Percentiles rank a stretch among this genome's conserved stretches.
Conservation (phyloP, 1,140 invertebrate genomes). For the Drosophila lini region DNA sequence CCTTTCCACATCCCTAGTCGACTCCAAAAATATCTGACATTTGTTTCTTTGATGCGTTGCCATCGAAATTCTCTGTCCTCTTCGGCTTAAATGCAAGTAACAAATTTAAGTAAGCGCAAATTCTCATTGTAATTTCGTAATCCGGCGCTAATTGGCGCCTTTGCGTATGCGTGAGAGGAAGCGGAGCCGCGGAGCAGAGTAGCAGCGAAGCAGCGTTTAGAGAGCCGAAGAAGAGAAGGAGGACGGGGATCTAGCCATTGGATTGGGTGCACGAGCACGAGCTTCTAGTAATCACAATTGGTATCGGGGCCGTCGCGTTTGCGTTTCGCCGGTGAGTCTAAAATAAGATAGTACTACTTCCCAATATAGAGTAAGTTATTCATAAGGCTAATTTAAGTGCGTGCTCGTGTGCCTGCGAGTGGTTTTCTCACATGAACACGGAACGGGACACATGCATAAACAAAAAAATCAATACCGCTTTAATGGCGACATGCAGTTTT, state of each 20-base stretch:
- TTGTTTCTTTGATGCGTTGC: conserved; percentile 58
- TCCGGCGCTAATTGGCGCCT: conserved; percentile 7
- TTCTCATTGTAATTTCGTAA: conserved; percentile 27
- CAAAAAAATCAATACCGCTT: conserved; percentile 47
- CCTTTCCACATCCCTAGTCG: too few relatives aligned
- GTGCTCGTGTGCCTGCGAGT: conserved; percentile 6
- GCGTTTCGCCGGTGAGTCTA: conserved; percentile 33
- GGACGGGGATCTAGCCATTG: conserved; percentile 13
- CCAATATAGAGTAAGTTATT: conserved; percentile 15
- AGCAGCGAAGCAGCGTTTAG: conserved; percentile 4
- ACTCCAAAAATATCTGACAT: conserved; percentile 5
- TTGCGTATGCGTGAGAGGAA: conserved; percentile 18
- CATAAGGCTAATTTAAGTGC: conserved; percentile 26
- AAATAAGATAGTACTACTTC: conserved; percentile 11
- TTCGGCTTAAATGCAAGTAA: conserved; percentile 54
- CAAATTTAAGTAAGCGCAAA: conserved; percentile 62
- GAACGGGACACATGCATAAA: conserved; percentile 24
- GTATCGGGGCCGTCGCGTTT: conserved; percentile 19
- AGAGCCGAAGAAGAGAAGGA: neutral
- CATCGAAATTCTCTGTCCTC: conserved; percentile 69
- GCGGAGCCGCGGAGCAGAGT: conserved; percentile 6
- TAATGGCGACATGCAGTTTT: conserved; percentile 27
- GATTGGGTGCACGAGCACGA: conserved; percentile 16
- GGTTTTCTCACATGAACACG: conserved; percentile 20
- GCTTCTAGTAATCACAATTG: conserved; percentile 19